Evolutionary conservation across 1,140 invertebrate species (phyloP), one percentile per base, ranked within the genome.

Genomic region (Steinernema khuongi): DNA sequence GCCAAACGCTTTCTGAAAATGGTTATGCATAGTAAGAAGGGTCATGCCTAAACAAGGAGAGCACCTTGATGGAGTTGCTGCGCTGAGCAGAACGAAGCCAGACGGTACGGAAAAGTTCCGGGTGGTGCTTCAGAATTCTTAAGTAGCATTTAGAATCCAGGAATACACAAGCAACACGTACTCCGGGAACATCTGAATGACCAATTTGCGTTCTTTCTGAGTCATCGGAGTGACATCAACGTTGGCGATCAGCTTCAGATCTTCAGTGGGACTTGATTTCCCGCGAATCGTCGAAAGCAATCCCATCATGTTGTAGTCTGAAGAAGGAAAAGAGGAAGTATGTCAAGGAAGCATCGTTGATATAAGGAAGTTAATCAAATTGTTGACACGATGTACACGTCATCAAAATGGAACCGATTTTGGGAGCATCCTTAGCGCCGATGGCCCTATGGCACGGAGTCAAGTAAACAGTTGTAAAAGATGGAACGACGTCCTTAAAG

Each of bases 291-390:
- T 75, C 30, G 74, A 75, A 14, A 75, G 36, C 32, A 75, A 67
- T 1, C 74, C 74, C 74, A 75, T 75, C 74, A 75, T 75, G 4
- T 11, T 60, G n/a, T n/a, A n/a, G n/a, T n/a, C n/a, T n/a, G n/a
- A n/a, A n/a, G n/a, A n/a, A n/a, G n/a, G n/a, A n/a, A n/a, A n/a
- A n/a, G n/a, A n/a, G n/a, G n/a, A n/a, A n/a, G n/a, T n/a, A n/a
- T n/a, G n/a, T n/a, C n/a, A n/a, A n/a, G n/a, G n/a, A n/a, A n/a
- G n/a, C n/a, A n/a, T n/a, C n/a, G n/a, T n/a, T n/a, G n/a, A n/a
- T n/a, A n/a, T n/a, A n/a, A n/a, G n/a, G n/a, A n/a, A n/a, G n/a
- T n/a, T n/a, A n/a, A n/a, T n/a, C n/a, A n/a, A n/a, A n/a, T n/a
- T n/a, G n/a, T n/a, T n/a, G n/a, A n/a, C n/a, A n/a, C n/a, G n/a